Base-by-base conservation (phyloP, 2,113 vertebrate species). In the Hippocampus abdominalis region DNA sequence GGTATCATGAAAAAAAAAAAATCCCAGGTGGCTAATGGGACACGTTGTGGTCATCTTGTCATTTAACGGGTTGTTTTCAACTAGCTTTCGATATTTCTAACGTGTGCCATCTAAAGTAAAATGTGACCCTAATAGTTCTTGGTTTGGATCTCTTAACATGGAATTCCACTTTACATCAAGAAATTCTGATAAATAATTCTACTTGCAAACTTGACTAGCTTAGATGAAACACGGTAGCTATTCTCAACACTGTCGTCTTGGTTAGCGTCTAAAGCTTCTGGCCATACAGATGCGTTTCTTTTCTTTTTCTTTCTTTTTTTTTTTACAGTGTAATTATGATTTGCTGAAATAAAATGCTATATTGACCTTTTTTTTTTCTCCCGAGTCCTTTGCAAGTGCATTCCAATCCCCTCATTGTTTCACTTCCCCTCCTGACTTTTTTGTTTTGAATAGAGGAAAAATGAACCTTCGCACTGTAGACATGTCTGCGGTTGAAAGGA, bases 301-400 rank as follows among this genome's bases (percentile, higher is more conserved):
- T 96, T 95, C n/a, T 95, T 96, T 95, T 96, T 95, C 1, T 53
- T n/a, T n/a, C 1, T 53, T 53, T 15, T 48, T 61, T 39, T 95
- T 96, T 95, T 96, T 95, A 96, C 92, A 87, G 92, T 96, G 94
- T 94, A 93, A 95, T 93, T 96, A 95, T 95, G 93, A 93, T 96
- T 98, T 96, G 93, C 93, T 94, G 94, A 91, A 98, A 98, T 95
- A 96, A 96, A 63, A 96, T 90, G 92, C 85, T 94, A 94, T 95
- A 94, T 87, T 95, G 95, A 95, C 93, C 93, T 94, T 92, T 62
- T 72, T 69, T 94, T 92, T 62, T 72, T 69, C 51, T 65, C 44
- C 59, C 66, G 49, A 8, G 20, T 36, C 12, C 48, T 64, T 42
- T 23, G 40, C 21, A 23, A 42, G 42, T 36, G 13, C 11, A 64